A percentile compares a stretch with the other conserved stretches of the same genome.
Evolutionary conservation across 2,888 invertebrate genomes (phyloP).

Genomic region (Sacculina carcini): DNA sequence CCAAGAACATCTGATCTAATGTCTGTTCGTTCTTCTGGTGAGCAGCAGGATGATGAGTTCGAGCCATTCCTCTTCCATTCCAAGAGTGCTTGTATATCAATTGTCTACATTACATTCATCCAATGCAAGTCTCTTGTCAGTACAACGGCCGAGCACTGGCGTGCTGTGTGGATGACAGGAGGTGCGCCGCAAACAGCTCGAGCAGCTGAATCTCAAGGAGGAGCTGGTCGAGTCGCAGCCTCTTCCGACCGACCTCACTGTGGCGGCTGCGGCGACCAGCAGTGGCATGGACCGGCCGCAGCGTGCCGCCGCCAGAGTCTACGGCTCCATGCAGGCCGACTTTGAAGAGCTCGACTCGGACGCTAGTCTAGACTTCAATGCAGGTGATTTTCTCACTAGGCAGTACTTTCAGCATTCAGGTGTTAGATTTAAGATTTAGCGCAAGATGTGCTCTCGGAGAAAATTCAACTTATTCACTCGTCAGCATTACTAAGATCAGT

Average conservation of each 20-base stretch:
- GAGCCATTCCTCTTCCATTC: too few species aligned
- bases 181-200: conserved; percentile 59
- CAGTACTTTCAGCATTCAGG: conserved; percentile 70
- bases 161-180: too few species aligned
- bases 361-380: conserved; percentile 12
- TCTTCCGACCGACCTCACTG: conserved; percentile 62
- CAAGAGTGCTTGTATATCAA: too few species aligned
- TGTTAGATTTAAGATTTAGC: conserved; percentile 84
- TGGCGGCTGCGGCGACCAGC: conserved; percentile 53
- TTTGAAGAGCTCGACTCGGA: conserved; percentile 11
- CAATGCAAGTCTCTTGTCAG: too few species aligned
- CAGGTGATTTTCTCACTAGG: conserved; percentile 29
- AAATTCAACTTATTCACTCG: too few species aligned
- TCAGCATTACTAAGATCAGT: too few species aligned
- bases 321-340: conserved; percentile 10
- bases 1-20: too few species aligned
- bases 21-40: too few species aligned
- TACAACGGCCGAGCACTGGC: too few species aligned
- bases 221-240: conserved; percentile 67
- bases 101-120: too few species aligned
- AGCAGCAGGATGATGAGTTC: too few species aligned
- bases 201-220: conserved; percentile 55
- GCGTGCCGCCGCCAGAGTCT: conserved; percentile 11
- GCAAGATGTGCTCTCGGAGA: too few species aligned
- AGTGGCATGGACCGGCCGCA: conserved; percentile 14